Percentiles rank a stretch among this genome's conserved stretches.
Conservation (phyloP, 2,888 invertebrate genomes). For the Polydrusus tereticollis region DNA sequence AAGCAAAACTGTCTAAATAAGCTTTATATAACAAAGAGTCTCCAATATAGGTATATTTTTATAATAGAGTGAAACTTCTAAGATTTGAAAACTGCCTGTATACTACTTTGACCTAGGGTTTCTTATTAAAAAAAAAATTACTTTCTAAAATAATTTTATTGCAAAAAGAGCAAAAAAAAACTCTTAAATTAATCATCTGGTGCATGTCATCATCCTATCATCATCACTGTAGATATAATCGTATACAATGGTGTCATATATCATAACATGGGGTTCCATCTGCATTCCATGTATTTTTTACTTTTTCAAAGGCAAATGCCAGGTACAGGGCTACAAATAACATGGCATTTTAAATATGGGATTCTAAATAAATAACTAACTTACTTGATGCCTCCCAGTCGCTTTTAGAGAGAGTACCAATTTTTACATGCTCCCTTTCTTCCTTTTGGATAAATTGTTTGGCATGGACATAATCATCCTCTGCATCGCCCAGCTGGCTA, state of each 20-base stretch:
- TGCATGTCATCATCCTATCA: too few species aligned
- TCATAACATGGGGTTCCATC: conserved; percentile 75
- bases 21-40: too few species aligned
- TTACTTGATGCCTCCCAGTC: conserved; percentile 96
- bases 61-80: too few species aligned
- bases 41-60: too few species aligned
- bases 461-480: conserved; percentile 82
- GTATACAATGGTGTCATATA: conserved; percentile 52
- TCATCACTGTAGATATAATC: too few species aligned
- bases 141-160: too few species aligned
- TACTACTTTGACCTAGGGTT: too few species aligned
- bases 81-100: too few species aligned
- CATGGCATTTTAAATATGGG: neutral
- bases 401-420: conserved; percentile 88
- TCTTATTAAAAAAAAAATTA: too few species aligned
- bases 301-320: conserved; percentile 87
- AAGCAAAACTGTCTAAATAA: too few species aligned
- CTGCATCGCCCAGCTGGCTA: conserved; percentile 72
- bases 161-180: too few species aligned
- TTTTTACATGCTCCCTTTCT: conserved; percentile 62
- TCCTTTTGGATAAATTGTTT: conserved; percentile 70
- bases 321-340: conserved; percentile 81
- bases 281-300: conserved; percentile 74
- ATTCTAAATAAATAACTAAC: conserved; percentile 61
- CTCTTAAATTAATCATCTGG: too few species aligned